These are phyloP conservation scores for Zosterops borbonicus DNA, from an alignment of 2,113 vertebrate genomes.

Conservation along the genomic window DNA sequence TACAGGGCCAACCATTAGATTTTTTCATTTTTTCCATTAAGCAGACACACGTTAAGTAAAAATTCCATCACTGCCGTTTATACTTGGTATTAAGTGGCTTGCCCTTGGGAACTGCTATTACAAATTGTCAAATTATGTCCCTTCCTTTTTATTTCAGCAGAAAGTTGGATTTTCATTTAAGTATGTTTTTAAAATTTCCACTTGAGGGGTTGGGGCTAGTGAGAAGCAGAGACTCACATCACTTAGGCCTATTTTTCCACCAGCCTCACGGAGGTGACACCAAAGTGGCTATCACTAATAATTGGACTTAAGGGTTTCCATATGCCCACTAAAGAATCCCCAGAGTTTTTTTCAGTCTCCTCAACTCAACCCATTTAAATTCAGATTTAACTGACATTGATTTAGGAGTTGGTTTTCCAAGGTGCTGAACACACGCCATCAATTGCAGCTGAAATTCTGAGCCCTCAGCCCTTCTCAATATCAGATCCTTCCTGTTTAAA, in stretches of 20 bases:
- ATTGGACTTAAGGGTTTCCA: conserved; percentile 25
- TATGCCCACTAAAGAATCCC: neutral
- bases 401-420: conserved; percentile 10
- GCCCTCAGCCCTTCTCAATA: neutral
- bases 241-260: neutral
- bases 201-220: neutral
- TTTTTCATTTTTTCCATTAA: neutral
- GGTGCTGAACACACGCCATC: neutral
- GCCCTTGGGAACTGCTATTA: neutral
- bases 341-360: neutral
- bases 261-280: neutral
- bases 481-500: conserved; percentile 13
- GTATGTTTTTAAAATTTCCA: neutral
- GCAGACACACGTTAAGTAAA: neutral
- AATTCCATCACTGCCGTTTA: neutral
- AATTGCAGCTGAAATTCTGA: neutral
- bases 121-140: neutral
- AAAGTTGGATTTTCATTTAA: neutral
- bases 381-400: conserved; percentile 3
- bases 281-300: neutral
- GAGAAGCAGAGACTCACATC: neutral
- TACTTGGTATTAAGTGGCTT: neutral
- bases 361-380: neutral
- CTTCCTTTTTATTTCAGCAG: neutral
- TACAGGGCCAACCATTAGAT: neutral